Base-by-base conservation (phyloP, 2,888 invertebrate genomes). In the Lycaena phlaeas region DNA sequence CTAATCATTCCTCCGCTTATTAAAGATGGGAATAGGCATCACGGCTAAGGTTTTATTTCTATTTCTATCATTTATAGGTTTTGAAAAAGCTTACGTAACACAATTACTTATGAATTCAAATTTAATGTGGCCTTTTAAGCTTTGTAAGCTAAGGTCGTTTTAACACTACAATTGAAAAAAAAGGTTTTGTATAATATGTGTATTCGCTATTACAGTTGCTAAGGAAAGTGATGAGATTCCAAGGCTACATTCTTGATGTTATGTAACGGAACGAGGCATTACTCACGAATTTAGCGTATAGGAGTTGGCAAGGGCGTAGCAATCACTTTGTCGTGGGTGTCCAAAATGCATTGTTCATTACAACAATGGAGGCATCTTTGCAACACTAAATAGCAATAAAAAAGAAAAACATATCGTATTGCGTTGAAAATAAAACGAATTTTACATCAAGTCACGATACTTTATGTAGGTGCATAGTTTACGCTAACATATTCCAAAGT, bases 321-420 rank as follows among this genome's bases (percentile, higher is more conserved):
- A 57, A 53, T 62, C 56, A 54, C 53, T 65, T 56, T 48, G 49
- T 57, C 46, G 76, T 77, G 66, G 76, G 76, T 69, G 75, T 65
- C 54, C 54, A 56, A 39, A 56, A 60, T 51, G 57, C 65, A 81
- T 81, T 81, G 81, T 81, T 78, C 59, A 43, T 42, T 41, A 59
- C 59, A 65, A 81, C 78, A 82, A 81, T 78, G 56, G 71, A 49
- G 50, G 51, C 59, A 62, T 67, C 67, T 62, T 57, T 70, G 76
- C 75, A 77, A 5, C 9, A 31, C 17, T 12, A 27, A 7, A 34
- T 2, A 11, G 12, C 11, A 34, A 22, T 22, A 22, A 5, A 6
- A 22, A 11, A n/a, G 7, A 22, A 34, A 34, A 34, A 11, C 18
- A 11, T 22, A 6, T n/a, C 34, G 11, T 22, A 34, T 18, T 1